These are phyloP conservation scores for Pluvianellus socialis DNA, from an alignment of 2,113 vertebrate genomes.

Conservation along the genomic window DNA sequence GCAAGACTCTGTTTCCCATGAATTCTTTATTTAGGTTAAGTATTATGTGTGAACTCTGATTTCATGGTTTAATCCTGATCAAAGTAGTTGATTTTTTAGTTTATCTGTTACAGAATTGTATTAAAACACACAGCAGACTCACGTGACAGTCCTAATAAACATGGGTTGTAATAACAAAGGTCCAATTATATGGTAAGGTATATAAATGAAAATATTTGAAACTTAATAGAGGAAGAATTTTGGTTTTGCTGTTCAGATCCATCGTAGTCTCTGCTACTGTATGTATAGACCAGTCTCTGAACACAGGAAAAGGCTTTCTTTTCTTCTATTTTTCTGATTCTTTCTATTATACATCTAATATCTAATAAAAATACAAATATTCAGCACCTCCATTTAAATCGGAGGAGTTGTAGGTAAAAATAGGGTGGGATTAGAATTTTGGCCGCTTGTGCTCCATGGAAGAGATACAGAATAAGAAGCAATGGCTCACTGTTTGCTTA, in stretches of 20 bases:
- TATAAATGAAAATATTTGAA: neutral
- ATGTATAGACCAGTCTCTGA: neutral
- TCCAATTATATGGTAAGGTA: neutral
- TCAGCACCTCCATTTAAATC: neutral
- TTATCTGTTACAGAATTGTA: conserved; percentile 3
- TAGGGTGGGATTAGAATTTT: neutral
- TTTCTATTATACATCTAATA: neutral
- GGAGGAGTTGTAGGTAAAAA: neutral
- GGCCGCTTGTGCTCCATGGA: neutral
- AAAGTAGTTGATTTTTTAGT: conserved; percentile 17
- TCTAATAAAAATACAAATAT: neutral
- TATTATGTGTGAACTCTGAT: conserved; percentile 42
- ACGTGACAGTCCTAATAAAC: neutral
- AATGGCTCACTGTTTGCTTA: neutral
- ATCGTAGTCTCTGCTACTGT: neutral
- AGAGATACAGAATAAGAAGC: neutral
- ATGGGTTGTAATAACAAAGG: neutral
- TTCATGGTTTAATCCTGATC: conserved; percentile 20
- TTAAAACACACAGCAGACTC: neutral
- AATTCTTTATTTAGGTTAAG: conserved; percentile 68
- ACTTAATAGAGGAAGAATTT: neutral
- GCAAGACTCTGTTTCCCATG: conserved; percentile 42
- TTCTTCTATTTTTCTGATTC: neutral
- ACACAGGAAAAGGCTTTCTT: neutral
- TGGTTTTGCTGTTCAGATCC: neutral